Percentiles rank a stretch among this genome's conserved stretches.
Evolutionary conservation across 2,888 invertebrate species (phyloP).

Genomic region (Thumatha senex): DNA sequence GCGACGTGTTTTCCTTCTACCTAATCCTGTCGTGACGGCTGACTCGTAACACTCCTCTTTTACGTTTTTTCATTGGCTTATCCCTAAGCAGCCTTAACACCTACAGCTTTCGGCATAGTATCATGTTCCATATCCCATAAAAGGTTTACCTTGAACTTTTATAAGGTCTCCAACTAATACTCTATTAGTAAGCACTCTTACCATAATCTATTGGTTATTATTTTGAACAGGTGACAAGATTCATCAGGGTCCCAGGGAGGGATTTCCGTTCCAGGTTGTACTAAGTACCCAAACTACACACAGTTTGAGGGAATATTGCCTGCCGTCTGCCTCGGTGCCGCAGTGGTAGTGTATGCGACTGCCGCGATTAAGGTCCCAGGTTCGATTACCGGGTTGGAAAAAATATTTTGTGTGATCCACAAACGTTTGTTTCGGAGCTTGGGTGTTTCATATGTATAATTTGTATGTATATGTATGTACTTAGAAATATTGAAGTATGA

Average conservation of each 20-base stretch:
- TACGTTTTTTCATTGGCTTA: conserved; percentile 15
- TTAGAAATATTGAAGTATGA: no score
- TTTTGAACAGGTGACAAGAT: background rate
- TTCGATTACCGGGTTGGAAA: no score
- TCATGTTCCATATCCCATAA: conserved; percentile 16
- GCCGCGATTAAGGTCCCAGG: no score
- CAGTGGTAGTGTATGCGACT: no score
- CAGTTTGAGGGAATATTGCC: no score
- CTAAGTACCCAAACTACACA: no score
- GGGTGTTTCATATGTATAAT: no score
- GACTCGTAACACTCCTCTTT: conserved; percentile 28
- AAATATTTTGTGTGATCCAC: no score
- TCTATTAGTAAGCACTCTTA: conserved; percentile 9
- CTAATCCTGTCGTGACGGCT: conserved; percentile 33
- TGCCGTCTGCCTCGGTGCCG: no score
- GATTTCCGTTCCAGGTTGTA: no score
- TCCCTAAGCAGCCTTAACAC: background rate
- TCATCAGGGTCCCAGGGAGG: background rate
- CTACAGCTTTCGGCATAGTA: conserved; percentile 10
- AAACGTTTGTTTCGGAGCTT: no score
- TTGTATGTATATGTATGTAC: no score
- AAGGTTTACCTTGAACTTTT: conserved; percentile 17
- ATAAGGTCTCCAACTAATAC: conserved; percentile 18
- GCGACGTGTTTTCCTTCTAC: conserved; percentile 41
- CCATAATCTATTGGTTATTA: background rate